phyloP scores from a whole-genome alignment of 1,140 invertebrate genomes.

The Microplitis demolitor region DNA sequence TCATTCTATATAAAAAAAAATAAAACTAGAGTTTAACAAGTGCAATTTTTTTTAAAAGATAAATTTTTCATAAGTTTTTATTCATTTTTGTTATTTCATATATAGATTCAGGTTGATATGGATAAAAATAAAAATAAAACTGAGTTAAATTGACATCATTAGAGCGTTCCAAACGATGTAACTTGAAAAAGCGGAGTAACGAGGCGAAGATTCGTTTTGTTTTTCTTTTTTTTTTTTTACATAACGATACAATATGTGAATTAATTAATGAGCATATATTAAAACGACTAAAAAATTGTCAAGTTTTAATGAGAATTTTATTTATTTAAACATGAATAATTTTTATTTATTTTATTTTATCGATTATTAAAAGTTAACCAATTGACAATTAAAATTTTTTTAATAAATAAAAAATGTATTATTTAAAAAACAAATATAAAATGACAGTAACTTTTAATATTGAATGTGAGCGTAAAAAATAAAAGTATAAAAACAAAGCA shows the following conservation, averaged over 20 bases:
- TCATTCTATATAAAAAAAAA: neutral
- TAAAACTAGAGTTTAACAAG: neutral
- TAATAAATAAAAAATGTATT: neutral
- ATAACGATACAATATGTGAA: neutral
- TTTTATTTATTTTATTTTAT: no score
- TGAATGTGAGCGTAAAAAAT: neutral
- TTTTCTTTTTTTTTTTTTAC: neutral
- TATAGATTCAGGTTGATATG: neutral
- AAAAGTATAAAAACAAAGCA: neutral
- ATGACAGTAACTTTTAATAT: neutral
- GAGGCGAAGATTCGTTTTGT: constrained; percentile 9
- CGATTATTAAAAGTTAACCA: no score
- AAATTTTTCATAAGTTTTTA: neutral
- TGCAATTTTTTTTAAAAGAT: neutral
- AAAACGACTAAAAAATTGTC: no score
- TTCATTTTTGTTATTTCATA: neutral
- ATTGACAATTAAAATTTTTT: no score
- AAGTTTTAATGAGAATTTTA: no score
- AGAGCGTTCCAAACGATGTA: constrained; percentile 10
- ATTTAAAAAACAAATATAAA: no score
- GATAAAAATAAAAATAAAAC: neutral
- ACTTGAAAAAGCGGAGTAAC: neutral
- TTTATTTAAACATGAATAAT: no score
- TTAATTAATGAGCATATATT: neutral
- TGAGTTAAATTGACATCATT: constrained; percentile 4